Base-by-base conservation (phyloP, 1,140 invertebrate genomes). In the Wasmannia auropunctata region DNA sequence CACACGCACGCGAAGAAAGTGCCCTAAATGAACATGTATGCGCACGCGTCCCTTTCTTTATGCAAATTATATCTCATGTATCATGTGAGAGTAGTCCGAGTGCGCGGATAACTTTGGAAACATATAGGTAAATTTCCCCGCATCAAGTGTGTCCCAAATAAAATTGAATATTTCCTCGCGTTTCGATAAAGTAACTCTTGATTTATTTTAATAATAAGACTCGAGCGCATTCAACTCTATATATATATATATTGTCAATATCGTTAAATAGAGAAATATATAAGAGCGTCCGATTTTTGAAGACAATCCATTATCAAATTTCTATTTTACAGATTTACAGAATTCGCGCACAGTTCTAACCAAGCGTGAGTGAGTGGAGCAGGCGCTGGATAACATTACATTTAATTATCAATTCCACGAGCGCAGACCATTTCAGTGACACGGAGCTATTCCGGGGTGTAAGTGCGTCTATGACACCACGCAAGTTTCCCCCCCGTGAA, bases 331-430 rank as follows among this genome's bases (percentile, higher is more conserved):
- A 51, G 11, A 37, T 51, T 46, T 46, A n/a, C n/a, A n/a, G n/a
- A n/a, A n/a, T 31, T 77, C n/a, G 11, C 11, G 19, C 19, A 11
- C 8, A 25, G 10, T 54, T 54, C 62, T 37, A 65, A 63, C 0
- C 8, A 10, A 81, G 8, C 8, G 2, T 16, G 60, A 65, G 11
- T 43, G 25, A 62, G 43, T 31, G 31, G 40, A 69, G 25, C 63
- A 10, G 10, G 14, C 19, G n/a, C 37, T 37, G 19, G 37, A 69
- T 37, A 56, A 22, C 34, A 72, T 81, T 25, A 46, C n/a, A 81
- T 81, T 70, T 43, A 51, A 81, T 81, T 81, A 81, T 58, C 43
- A 81, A 81, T 70, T 70, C 63, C n/a, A 51, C n/a, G 34, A 31
- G 56, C 77, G 34, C 25, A 72, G 11, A 37, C 37, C 46, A 56